These are phyloP conservation scores for western clawed frog (Xenopus tropicalis) DNA, from an alignment of 2,113 vertebrate genomes.

Conservation along the genomic window UCB_Xtro_10.0 CM004449.2:99203501-99204000, in stretches of 20 bases:
- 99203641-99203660: too few relatives aligned
- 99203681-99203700: too few relatives aligned
- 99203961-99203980: conserved; percentile 19
- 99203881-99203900: conserved; percentile 93
- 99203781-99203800: conserved; percentile 77
- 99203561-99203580: too few relatives aligned
- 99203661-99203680: too few relatives aligned
- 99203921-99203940: conserved; percentile 45
- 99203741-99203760: conserved; percentile 60
- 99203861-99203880: conserved; percentile 95
- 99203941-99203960: conserved; percentile 9
- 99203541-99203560: too few relatives aligned
- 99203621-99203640: too few relatives aligned
- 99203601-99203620: too few relatives aligned
- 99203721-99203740: too few relatives aligned
- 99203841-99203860: conserved; percentile 94
- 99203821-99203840: conserved; percentile 91
- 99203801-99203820: conserved; percentile 84
- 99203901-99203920: conserved; percentile 59
- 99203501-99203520: too few relatives aligned
- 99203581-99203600: too few relatives aligned
- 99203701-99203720: too few relatives aligned
- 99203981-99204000: conserved; percentile 38
- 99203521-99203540: too few relatives aligned
- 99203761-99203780: conserved; percentile 77